These are phyloP conservation scores for Heterodera schachtii DNA, from an alignment of 1,140 invertebrate genomes.

Conservation along the genomic window DNA sequence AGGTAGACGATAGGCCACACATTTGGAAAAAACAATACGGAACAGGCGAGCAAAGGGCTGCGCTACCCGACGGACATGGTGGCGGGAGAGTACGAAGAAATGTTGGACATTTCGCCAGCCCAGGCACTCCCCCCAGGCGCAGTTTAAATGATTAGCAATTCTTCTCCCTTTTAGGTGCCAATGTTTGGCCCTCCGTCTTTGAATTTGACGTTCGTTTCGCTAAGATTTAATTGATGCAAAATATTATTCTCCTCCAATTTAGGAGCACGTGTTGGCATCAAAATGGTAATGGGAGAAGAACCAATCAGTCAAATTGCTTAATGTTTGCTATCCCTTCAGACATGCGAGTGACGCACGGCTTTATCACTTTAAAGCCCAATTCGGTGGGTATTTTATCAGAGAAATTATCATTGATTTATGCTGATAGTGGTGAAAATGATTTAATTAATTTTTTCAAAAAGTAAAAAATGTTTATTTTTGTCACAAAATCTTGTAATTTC, in stretches of 20 bases:
- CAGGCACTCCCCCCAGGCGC: conserved; percentile 19
- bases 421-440: no score
- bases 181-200: conserved; percentile 65
- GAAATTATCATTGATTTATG: neutral
- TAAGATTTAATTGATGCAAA: neutral
- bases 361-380: conserved; percentile 62
- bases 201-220: conserved; percentile 55
- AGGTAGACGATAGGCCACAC: conserved; percentile 4
- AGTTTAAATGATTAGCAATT: neutral
- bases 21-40: neutral
- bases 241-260: neutral
- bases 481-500: no score
- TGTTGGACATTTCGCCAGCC: conserved; percentile 63
- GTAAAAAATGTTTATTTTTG: no score
- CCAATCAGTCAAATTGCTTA: neutral
- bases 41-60: conserved; percentile 55
- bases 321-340: conserved; percentile 52
- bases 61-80: conserved; percentile 63
- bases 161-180: conserved; percentile 44
- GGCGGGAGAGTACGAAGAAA: conserved; percentile 59
- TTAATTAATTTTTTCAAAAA: no score
- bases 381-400: conserved; percentile 36
- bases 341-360: conserved; percentile 58
- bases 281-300: conserved; percentile 7
- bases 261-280: conserved; percentile 31